phyloP scores from a whole-genome alignment of 2,113 vertebrate genomes.

The Sitta europaea region DNA sequence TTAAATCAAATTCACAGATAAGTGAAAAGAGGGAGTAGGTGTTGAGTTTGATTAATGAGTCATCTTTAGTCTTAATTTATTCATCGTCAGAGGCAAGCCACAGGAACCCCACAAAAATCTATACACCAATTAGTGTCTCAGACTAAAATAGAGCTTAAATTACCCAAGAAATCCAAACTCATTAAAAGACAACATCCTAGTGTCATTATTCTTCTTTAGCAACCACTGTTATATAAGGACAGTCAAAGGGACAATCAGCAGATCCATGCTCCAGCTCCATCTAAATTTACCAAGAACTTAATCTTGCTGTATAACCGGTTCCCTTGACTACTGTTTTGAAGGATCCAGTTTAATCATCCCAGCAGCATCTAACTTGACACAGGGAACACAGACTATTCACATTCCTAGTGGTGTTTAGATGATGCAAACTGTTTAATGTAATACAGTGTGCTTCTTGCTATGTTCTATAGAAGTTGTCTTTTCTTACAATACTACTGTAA shows the following conservation, averaged over 20 bases:
- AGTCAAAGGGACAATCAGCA: not conserved
- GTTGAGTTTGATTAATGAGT: not conserved
- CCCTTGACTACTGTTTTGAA: not conserved
- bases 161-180: not conserved
- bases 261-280: not conserved
- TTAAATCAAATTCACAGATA: not conserved
- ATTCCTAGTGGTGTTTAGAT: not conserved
- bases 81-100: not conserved
- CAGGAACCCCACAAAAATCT: not conserved
- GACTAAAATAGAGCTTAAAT: not conserved
- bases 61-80: not conserved
- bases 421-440: not conserved
- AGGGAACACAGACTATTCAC: not conserved
- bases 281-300: not conserved
- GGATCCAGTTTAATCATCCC: not conserved
- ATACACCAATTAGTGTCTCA: not conserved
- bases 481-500: not conserved
- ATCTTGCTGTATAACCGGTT: not conserved
- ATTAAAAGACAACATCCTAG: not conserved
- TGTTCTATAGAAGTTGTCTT: fast-evolving
- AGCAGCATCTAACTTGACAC: not conserved
- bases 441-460: not conserved
- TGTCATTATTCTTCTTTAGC: not conserved
- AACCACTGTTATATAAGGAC: not conserved
- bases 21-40: not conserved